Evolutionary conservation across 1,140 invertebrate species (phyloP).

Genomic region (Hermatobates lingyangjiaoensis): DNA sequence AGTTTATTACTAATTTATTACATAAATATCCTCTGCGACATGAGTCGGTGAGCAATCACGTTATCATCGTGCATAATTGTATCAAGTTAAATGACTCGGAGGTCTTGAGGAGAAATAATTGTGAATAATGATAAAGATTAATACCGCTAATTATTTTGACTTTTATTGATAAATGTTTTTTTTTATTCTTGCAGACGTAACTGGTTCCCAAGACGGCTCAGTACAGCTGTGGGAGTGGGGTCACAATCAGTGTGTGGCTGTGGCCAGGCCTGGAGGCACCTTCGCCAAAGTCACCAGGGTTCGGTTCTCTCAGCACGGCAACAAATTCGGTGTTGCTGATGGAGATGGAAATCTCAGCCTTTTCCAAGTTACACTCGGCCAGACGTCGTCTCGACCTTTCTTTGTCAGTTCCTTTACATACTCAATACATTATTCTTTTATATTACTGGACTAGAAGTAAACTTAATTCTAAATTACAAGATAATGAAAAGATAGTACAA

Average conservation of each 20-base stretch:
- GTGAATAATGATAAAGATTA: too few species aligned
- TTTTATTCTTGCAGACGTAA: constrained; percentile 48
- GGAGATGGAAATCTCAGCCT: constrained; percentile 76
- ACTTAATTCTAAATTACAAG: too few species aligned
- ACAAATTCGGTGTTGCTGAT: constrained; percentile 94
- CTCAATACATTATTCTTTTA: too few species aligned
- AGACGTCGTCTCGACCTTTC: constrained; percentile 70
- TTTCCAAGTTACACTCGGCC: constrained; percentile 70
- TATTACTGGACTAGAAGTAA: too few species aligned
- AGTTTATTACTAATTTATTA: too few species aligned
- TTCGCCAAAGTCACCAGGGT: constrained; percentile 93
- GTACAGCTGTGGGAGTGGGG: constrained; percentile 97
- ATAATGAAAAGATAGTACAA: too few species aligned
- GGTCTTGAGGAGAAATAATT: too few species aligned
- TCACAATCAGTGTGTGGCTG: constrained; percentile 71
- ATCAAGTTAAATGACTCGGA: too few species aligned
- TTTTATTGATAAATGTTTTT: not conserved
- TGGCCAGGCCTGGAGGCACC: constrained; percentile 69
- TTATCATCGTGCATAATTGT: too few species aligned
- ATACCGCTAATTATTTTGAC: not conserved
- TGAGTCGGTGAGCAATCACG: too few species aligned
- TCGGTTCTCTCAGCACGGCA: constrained; percentile 87
- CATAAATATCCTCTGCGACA: too few species aligned
- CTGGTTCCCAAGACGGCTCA: constrained; percentile 91
- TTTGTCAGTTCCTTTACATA: constrained; percentile 72